These are phyloP conservation scores for Blastobasis adustella DNA, from an alignment of 2,888 invertebrate genomes.

Conservation along the genomic window DNA sequence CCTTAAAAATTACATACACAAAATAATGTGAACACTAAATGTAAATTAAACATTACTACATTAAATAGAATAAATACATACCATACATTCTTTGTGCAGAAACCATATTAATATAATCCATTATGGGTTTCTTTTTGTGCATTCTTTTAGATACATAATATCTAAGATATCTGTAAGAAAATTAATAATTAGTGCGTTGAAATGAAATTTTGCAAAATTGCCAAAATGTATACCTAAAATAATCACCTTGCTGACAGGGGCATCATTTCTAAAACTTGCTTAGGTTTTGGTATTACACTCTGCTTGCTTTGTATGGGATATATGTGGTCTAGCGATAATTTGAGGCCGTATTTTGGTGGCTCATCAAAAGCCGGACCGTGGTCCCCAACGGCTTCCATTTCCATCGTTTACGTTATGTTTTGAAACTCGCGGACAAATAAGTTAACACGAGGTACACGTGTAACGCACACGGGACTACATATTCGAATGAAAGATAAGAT, in stretches of 20 bases:
- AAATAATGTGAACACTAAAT: slow-evolving; percentile 4
- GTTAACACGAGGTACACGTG: neutral
- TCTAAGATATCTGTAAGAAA: slow-evolving; percentile 78
- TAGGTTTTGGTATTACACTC: slow-evolving; percentile 76
- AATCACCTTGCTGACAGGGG: slow-evolving; percentile 81
- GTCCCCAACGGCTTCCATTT: slow-evolving; percentile 16
- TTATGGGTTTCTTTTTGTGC: slow-evolving; percentile 80
- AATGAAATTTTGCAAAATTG: neutral
- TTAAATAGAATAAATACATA: slow-evolving; percentile 40
- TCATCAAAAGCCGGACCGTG: slow-evolving; percentile 29
- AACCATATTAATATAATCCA: slow-evolving; percentile 84
- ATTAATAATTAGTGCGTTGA: neutral
- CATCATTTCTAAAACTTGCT: slow-evolving; percentile 81
- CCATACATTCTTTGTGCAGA: slow-evolving; percentile 90
- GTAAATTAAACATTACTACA: neutral
- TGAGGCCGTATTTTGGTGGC: slow-evolving; percentile 81
- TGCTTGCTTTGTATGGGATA: slow-evolving; percentile 85
- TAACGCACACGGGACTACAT: neutral
- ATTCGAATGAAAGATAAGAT: neutral
- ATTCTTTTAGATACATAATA: slow-evolving; percentile 79
- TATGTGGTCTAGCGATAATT: slow-evolving; percentile 82
- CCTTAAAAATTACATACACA: slow-evolving; percentile 63
- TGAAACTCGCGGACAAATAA: neutral
- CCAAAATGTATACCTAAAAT: neutral
- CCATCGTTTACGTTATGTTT: neutral